phyloP scores from a whole-genome alignment of 2,113 vertebrate species.

The Eubucco bourcierii region DNA sequence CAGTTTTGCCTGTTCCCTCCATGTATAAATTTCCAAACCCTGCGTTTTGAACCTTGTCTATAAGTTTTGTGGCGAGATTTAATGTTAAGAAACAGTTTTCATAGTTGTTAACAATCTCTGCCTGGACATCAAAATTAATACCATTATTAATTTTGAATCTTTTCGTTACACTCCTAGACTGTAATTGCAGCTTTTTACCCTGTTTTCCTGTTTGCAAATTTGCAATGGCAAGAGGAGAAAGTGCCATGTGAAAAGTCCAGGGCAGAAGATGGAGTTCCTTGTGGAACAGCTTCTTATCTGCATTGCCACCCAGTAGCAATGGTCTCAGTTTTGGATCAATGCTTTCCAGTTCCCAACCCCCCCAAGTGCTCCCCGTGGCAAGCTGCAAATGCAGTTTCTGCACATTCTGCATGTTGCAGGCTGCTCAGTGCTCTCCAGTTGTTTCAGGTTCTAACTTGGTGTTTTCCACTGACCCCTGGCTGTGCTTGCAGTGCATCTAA shows the following conservation, averaged over 20 bases:
- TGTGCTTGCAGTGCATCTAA: neutral
- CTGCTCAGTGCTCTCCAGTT: neutral
- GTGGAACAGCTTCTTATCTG: neutral
- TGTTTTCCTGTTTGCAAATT: conserved; percentile 5
- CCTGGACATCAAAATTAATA: no score
- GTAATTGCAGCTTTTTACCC: neutral
- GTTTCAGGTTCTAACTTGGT: neutral
- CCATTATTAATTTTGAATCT: no score
- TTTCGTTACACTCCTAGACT: no score
- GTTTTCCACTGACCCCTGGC: neutral
- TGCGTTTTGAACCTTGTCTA: no score
- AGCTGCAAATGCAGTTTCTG: neutral
- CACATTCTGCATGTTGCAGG: neutral
- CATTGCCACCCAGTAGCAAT: fast-evolving
- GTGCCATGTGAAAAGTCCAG: neutral
- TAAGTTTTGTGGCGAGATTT: no score
- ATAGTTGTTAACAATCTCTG: no score
- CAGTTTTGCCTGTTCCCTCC: no score
- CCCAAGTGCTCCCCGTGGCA: neutral
- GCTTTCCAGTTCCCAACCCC: neutral
- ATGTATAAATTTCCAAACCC: no score
- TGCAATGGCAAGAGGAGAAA: neutral
- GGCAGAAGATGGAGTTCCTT: neutral
- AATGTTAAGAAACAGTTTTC: no score
- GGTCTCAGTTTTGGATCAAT: neutral